Conservation (phyloP, 2,888 invertebrate species). For the Micropterix aruncella region DNA sequence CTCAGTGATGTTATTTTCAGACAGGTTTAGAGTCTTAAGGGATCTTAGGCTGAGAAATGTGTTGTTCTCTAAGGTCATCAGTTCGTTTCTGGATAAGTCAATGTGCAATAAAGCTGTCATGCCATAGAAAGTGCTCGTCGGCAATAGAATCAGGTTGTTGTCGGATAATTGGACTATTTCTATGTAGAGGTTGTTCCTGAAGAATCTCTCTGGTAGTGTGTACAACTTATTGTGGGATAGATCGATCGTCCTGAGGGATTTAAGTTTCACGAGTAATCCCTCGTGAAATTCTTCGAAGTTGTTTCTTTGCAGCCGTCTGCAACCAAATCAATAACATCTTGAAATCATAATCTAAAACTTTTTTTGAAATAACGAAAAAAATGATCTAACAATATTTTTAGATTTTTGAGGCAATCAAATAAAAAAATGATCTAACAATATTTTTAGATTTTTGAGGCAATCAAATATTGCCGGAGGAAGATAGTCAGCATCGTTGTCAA, state of each 20-base stretch:
- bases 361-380: slow-evolving; percentile 17
- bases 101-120: slow-evolving; percentile 47
- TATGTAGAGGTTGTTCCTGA: slow-evolving; percentile 40
- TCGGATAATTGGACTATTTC: slow-evolving; percentile 51
- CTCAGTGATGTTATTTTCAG: slow-evolving; percentile 50
- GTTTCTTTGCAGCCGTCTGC: slow-evolving; percentile 51
- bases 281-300: slow-evolving; percentile 44
- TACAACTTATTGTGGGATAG: slow-evolving; percentile 50
- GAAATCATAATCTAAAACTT: too few species aligned
- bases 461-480: slow-evolving; percentile 51
- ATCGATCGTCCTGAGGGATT: slow-evolving; percentile 51
- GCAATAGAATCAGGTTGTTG: slow-evolving; percentile 44
- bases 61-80: slow-evolving; percentile 41
- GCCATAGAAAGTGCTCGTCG: slow-evolving; percentile 40
- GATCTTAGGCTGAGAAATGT: slow-evolving; percentile 38
- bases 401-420: slow-evolving; percentile 46
- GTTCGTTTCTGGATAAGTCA: slow-evolving; percentile 53
- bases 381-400: slow-evolving; percentile 53
- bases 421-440: too few species aligned
- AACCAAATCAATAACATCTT: background rate
- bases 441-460: slow-evolving; percentile 43
- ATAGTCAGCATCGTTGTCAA: slow-evolving; percentile 56
- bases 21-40: slow-evolving; percentile 49
- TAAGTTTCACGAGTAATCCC: slow-evolving; percentile 40
- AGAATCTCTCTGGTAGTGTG: slow-evolving; percentile 40